Evolutionary conservation across 1,140 invertebrate genomes (phyloP).

Genomic region (Phthorimaea operculella): DNA sequence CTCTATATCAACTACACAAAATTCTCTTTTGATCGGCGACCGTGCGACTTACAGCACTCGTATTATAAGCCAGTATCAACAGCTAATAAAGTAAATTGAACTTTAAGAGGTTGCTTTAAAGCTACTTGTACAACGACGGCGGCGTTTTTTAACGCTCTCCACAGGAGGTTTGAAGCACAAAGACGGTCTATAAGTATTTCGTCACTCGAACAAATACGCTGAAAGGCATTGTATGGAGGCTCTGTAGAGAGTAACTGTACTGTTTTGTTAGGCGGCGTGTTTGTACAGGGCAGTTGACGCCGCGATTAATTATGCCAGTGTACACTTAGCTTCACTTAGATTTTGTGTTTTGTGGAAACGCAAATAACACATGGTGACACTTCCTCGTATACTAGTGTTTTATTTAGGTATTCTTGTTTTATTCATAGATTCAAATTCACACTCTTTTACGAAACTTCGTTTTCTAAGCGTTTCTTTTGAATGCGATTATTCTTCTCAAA

Average conservation of each 20-base stretch:
- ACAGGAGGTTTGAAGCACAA: conserved; percentile 31
- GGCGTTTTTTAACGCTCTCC: conserved; percentile 16
- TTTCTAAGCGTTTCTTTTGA: too few species aligned
- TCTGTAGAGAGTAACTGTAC: conserved; percentile 32
- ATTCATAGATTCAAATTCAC: too few species aligned
- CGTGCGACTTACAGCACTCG: conserved; percentile 17
- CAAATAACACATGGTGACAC: neutral
- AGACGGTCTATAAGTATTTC: conserved; percentile 34
- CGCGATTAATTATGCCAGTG: conserved; percentile 33
- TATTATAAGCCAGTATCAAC: neutral
- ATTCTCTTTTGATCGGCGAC: neutral
- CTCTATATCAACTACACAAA: conserved; percentile 12
- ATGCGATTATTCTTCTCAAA: too few species aligned
- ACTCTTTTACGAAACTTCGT: too few species aligned
- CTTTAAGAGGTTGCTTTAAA: conserved; percentile 10
- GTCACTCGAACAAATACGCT: conserved; percentile 36
- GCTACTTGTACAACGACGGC: conserved; percentile 10
- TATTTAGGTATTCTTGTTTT: too few species aligned
- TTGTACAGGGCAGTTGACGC: conserved; percentile 35
- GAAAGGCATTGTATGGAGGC: conserved; percentile 34
- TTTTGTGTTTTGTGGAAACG: conserved; percentile 23
- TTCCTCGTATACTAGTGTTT: too few species aligned
- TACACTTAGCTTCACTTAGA: conserved; percentile 22
- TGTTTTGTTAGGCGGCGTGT: conserved; percentile 31
- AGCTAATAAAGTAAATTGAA: neutral